phyloP scores from a whole-genome alignment of 30 jellyfish, hydroid and myxozoan genomes.

The Turritopsis rubra region DNA sequence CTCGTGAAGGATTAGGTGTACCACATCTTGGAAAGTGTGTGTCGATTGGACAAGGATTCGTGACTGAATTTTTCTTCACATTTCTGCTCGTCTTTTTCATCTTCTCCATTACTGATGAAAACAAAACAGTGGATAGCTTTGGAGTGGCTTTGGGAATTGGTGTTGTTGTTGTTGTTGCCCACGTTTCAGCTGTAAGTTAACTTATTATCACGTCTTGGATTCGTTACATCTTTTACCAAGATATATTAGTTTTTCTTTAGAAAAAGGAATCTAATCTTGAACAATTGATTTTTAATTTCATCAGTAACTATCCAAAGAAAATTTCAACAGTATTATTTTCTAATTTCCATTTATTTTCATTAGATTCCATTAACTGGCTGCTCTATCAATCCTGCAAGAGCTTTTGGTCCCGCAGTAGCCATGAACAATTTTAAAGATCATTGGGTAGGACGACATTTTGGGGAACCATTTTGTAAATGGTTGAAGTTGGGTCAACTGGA shows the following conservation, averaged over 20 bases:
- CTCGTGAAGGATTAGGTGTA: neutral
- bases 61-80: neutral
- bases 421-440: neutral
- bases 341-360: neutral
- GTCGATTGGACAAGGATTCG: conserved; percentile 8
- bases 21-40: neutral
- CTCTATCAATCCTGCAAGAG: neutral
- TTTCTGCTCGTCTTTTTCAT: neutral
- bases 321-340: neutral
- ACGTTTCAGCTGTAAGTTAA: neutral
- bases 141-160: conserved; percentile 6
- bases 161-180: neutral
- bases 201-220: neutral
- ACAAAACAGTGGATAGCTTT: neutral
- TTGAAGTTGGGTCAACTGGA: too few relatives aligned
- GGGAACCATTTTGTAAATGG: too few relatives aligned
- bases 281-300: neutral
- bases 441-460: conserved; percentile 2
- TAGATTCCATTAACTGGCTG: conserved; percentile 12
- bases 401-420: conserved; percentile 18
- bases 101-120: conserved; percentile 15
- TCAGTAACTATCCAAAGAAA: too few relatives aligned
- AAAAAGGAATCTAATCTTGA: neutral
- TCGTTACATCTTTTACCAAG: neutral
- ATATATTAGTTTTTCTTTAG: neutral